Evolutionary conservation across 2,113 vertebrate genomes (phyloP), one percentile per base, ranked within the genome.

Genomic region (Oxyruncus cristatus): DNA sequence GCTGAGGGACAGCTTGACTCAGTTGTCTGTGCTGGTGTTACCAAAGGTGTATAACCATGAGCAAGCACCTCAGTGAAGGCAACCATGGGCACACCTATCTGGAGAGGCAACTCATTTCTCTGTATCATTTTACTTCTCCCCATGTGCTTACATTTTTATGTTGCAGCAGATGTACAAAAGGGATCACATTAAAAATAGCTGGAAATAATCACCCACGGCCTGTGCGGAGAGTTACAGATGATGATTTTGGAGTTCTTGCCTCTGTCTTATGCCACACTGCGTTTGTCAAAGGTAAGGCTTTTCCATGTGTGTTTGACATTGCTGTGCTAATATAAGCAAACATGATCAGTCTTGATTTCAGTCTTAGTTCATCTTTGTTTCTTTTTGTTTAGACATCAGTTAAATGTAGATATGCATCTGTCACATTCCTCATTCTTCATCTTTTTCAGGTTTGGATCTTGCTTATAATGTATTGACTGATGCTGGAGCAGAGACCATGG

Each of bases 401-500:
- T 70, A n/a, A 56, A 37, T 92, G 44, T 39, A 83, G 41, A 70
- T 73, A 67, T 4, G 2, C 32, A 8, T 62, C 56, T 66, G 50
- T 89, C 85, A 35, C 42, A 3, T 82, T 91, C 42, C 92, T 32
- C 15, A n/a, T 90, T 53, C 55, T 84, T 85, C 68, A 9, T 85
- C 39, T 67, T 93, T 94, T 95, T 88, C 96, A 99, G 99, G 98
- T 94, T 96, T 99, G 84, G 98, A 99, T 92, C 73, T 99, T 58
- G 95, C 98, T 23, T 99, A 97, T 70, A 99, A 99, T 41, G 46
- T 95, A 67, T 66, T 99, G 65, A 97, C 97, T 24, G 98, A 99
- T 91, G 86, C 92, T 82, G 99, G 98, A 30, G 98, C 97, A 8
- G 74, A 75, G 76, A 96, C 98, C 39, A 39, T 99, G 14, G 97